phyloP scores from a whole-genome alignment of 2,797 vertebrate species.

The Momotus momota region DNA sequence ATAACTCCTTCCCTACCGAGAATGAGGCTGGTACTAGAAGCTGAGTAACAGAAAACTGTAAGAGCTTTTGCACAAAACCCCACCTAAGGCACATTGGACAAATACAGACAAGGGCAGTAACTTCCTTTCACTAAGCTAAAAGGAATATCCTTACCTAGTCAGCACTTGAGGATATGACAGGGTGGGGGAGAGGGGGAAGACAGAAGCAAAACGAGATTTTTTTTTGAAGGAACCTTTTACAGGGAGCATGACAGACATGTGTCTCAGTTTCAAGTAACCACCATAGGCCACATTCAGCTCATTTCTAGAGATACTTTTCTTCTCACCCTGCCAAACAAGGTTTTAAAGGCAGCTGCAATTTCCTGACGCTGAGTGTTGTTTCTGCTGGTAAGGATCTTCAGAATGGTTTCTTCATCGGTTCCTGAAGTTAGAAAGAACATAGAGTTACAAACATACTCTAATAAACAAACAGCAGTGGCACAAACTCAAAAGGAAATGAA shows the following conservation, averaged over 20 bases:
- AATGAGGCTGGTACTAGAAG: not conserved
- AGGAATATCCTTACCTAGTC: not conserved
- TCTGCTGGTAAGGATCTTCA: conserved; percentile 87
- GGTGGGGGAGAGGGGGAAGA: not conserved
- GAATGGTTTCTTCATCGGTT: conserved; percentile 90
- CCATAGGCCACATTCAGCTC: not conserved
- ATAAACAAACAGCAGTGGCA: not conserved
- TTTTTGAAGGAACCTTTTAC: not conserved
- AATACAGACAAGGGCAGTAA: not conserved
- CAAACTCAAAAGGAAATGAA: not conserved
- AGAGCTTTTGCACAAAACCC: not conserved
- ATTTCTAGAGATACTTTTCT: not conserved
- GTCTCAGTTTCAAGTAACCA: not conserved
- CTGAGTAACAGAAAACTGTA: not conserved
- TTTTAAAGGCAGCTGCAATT: conserved; percentile 89
- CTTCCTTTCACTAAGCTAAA: not conserved
- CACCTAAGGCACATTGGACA: no score
- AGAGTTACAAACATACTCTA: not conserved
- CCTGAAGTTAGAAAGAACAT: conserved; percentile 78
- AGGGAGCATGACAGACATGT: not conserved
- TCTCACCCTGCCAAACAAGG: conserved; percentile 90
- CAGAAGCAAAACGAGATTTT: not conserved
- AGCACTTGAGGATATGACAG: not conserved
- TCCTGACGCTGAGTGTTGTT: conserved; percentile 92
- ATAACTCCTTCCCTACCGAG: not conserved